Base-by-base conservation (phyloP, 2,113 vertebrate genomes). In the Tyrannus savana region DNA sequence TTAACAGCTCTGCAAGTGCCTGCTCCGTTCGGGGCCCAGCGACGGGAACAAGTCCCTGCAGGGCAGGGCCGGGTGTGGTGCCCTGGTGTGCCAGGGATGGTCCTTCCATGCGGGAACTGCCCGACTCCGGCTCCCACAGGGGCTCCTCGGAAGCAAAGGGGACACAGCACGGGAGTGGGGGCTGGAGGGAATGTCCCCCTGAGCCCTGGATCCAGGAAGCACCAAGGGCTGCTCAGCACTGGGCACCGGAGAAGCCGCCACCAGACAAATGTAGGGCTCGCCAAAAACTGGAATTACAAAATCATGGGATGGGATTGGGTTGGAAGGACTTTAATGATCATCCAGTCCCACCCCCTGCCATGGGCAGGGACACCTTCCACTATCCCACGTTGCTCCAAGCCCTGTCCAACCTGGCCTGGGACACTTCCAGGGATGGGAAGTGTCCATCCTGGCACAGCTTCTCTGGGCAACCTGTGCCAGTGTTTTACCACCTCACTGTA, bases 91-190 rank as follows among this genome's bases (percentile, higher is more conserved):
- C 82, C 88, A 42, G 91, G 18, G 25, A 10, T 9, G 69, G 74
- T 66, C 42, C 62, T 9, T 66, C 91, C 12, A 1, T 3, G 50
- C 0, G 7, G 85, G 77, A 41, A 63, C 9, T 84, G 69, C 91
- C 19, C 60, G 78, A 39, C 49, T 5, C 59, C 2, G 1, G 5
- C 8, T 42, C 69, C 82, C 31, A 1, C n/a, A 16, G 9, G n/a
- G 27, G 11, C 25, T 44, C 7, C 5, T 5, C 0, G 0, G 52
- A 27, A 75, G 62, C 35, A 8, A 41, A 50, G 0, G 0, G 53
- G 72, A 66, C 39, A 33, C 47, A 11, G 50, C 35, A 50, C 0
- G 8, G 58, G 9, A 42, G 27, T 0, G 3, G 33, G 37, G 27
- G 6, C 24, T 44, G 24, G 9, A n/a, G 47, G 27, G 39, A 67